Percentiles rank a stretch among this genome's conserved stretches.
Conservation (phyloP, 2,888 invertebrate genomes). For the Latrodectus hesperus region DNA sequence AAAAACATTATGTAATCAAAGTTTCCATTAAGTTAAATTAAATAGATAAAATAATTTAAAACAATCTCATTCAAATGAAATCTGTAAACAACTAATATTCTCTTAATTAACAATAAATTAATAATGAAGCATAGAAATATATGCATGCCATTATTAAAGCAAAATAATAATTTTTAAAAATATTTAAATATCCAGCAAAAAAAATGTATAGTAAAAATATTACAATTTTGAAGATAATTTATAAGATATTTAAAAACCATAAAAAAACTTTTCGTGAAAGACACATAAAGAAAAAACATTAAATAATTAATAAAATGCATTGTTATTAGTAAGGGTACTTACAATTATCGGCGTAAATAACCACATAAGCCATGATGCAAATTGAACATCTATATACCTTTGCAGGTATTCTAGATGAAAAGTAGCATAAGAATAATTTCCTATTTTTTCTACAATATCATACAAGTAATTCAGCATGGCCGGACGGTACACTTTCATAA, state of each 20-base stretch:
- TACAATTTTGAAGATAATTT: neutral
- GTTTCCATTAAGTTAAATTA: too few relatives aligned
- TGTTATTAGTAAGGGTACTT: constrained; percentile 68
- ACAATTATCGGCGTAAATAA: constrained; percentile 75
- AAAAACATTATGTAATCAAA: too few relatives aligned
- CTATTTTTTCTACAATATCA: constrained; percentile 57
- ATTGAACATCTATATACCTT: constrained; percentile 70
- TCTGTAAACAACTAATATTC: too few relatives aligned
- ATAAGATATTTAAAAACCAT: neutral
- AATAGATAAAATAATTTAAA: too few relatives aligned
- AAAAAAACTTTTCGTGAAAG: neutral
- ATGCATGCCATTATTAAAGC: too few relatives aligned
- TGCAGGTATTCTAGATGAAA: constrained; percentile 54
- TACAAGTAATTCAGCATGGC: constrained; percentile 65
- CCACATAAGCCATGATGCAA: constrained; percentile 75
- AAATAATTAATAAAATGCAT: neutral
- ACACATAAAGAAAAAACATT: neutral
- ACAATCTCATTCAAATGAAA: too few relatives aligned
- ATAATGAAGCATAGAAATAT: too few relatives aligned
- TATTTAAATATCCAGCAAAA: neutral
- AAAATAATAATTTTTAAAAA: neutral
- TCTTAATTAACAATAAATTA: too few relatives aligned
- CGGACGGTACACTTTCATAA: constrained; percentile 58
- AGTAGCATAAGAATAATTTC: constrained; percentile 57
- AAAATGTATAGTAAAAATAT: neutral